Conservation (phyloP, 1,140 invertebrate species). For the Rhyzopertha dominica region DNA sequence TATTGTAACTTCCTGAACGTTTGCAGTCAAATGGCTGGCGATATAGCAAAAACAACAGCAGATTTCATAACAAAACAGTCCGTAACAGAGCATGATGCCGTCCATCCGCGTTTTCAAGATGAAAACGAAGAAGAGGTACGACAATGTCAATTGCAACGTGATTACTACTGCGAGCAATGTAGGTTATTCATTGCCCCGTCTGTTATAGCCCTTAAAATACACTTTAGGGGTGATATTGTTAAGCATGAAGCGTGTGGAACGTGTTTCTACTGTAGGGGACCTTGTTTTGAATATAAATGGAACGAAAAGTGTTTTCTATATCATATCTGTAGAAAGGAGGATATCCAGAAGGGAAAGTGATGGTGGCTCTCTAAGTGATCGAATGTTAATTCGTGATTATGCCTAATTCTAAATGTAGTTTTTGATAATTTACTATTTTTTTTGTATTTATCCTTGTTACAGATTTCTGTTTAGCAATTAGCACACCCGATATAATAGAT, state of each 20-base stretch:
- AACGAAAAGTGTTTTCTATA: slow-evolving; percentile 23
- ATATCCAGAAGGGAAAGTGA: too few species aligned
- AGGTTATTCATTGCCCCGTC: slow-evolving; percentile 31
- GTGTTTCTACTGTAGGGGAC: slow-evolving; percentile 34
- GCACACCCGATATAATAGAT: too few species aligned
- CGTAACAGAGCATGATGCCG: slow-evolving; percentile 28
- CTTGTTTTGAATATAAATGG: slow-evolving; percentile 30
- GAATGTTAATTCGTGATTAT: too few species aligned
- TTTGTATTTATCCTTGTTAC: too few species aligned
- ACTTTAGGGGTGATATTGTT: slow-evolving; percentile 30
- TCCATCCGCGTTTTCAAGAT: slow-evolving; percentile 33
- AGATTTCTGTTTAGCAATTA: too few species aligned
- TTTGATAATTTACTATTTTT: too few species aligned
- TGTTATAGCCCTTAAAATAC: slow-evolving; percentile 22
- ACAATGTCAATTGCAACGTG: slow-evolving; percentile 26
- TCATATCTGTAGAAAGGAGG: slow-evolving; percentile 26
- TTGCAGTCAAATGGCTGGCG: too few species aligned
- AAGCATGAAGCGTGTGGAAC: slow-evolving; percentile 24
- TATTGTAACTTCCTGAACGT: too few species aligned
- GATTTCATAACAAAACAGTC: slow-evolving; percentile 19
- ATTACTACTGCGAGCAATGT: slow-evolving; percentile 31
- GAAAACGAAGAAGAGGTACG: slow-evolving; percentile 19
- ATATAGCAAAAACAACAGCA: slow-evolving; percentile 6
- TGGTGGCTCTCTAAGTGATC: too few species aligned
- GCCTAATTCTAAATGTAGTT: too few species aligned